Conservation (phyloP, 2,113 vertebrate genomes). For the Scophthalmus maximus region DNA sequence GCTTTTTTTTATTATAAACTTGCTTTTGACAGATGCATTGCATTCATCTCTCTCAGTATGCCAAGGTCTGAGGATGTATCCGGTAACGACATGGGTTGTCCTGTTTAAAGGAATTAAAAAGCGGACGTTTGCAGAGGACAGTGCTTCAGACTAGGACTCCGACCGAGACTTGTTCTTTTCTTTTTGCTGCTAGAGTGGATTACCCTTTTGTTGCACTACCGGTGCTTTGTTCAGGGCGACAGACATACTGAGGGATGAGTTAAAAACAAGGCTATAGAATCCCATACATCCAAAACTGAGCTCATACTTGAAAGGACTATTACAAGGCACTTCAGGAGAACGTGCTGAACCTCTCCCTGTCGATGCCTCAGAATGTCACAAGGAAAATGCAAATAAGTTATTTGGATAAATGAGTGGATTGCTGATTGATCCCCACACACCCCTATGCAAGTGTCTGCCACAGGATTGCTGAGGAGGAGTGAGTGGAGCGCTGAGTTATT, state of each 20-base stretch:
- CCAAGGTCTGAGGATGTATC: conserved; percentile 58
- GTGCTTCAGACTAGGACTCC: conserved; percentile 55
- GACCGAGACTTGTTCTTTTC: conserved; percentile 59
- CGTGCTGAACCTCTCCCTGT: conserved; percentile 2
- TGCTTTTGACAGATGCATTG: conserved; percentile 56
- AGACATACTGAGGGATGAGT: conserved; percentile 65
- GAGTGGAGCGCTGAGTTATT: conserved; percentile 77
- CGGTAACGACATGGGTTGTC: conserved; percentile 10
- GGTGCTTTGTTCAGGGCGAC: conserved; percentile 36
- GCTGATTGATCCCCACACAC: conserved; percentile 35
- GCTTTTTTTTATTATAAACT: conserved; percentile 32
- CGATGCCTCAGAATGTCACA: conserved; percentile 26
- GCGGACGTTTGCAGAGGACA: conserved; percentile 52
- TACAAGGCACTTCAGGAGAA: conserved; percentile 33
- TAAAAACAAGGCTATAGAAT: conserved; percentile 50
- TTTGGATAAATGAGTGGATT: conserved; percentile 47
- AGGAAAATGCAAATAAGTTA: conserved; percentile 46
- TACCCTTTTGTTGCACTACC: conserved; percentile 56
- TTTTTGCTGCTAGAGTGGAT: conserved; percentile 53
- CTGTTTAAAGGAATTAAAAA: conserved; percentile 40
- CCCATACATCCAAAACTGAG: conserved; percentile 26
- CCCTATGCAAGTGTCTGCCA: conserved; percentile 47
- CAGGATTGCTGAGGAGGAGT: conserved; percentile 74
- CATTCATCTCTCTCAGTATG: conserved; percentile 31
- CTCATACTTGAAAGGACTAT: conserved; percentile 47